Base-by-base conservation (phyloP, 2,797 vertebrate genomes). In the Carduelis carduelis region DNA sequence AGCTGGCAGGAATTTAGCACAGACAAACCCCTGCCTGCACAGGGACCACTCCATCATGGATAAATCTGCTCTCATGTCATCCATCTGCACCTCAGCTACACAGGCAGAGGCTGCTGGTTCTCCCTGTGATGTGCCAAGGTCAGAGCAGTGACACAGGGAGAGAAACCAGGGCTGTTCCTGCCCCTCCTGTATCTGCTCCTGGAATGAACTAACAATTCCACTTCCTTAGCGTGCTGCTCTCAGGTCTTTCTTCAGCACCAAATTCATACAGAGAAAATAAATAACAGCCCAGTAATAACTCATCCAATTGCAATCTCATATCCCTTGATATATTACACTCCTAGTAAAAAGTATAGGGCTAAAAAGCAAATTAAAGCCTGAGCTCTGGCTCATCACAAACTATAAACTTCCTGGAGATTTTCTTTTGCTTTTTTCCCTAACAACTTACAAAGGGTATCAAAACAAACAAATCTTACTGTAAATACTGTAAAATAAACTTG, bases 401-500 rank as follows among this genome's bases (percentile, higher is more conserved):
- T 50, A 68, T 89, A 80, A 96, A 95, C 88, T 92, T 96, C 87
- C 91, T 65, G 82, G 79, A 81, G 94, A 72, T 96, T 79, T 88
- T 91, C 87, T 93, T 90, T 85, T 96, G 94, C 94, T 49, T 95
- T 95, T 95, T 92, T 88, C 86, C 87, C 72, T 79, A 92, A 93
- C 78, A 87, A 91, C 75, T 89, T 43, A 56, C 63, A 93, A 92
- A 94, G 92, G 53, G 87, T 85, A 95, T 96, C 89, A 93, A 96
- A 97, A 96, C 92, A 97, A 97, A 93, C 91, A 96, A 97, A 87
- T 65, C 80, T 79, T 72, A 69, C 35, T 93, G 93, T 96, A 96
- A 97, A 96, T 94, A 90, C 52, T 83, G 71, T 94, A 92, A 93
- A 90, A 93, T 94, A 94, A 96, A 96, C 97, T 96, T 96, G 96